These are phyloP conservation scores for Amphiprion clarkii DNA, from an alignment of 2,797 vertebrate genomes.

Conservation along the genomic window DNA sequence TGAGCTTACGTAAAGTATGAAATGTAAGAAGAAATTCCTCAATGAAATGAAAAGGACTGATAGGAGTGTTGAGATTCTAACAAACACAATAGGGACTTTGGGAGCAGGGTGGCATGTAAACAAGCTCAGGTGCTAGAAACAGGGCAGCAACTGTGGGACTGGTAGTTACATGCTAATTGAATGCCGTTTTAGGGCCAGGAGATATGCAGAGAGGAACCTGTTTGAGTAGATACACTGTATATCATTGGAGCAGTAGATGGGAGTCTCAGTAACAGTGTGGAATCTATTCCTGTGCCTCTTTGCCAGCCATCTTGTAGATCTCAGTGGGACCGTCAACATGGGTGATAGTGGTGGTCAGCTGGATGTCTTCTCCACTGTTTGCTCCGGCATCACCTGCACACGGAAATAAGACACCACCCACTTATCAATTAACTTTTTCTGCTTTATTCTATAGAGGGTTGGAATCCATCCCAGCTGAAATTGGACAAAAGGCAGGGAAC, in stretches of 20 bases:
- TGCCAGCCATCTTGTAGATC: constrained; percentile 95
- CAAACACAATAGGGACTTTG: constrained; percentile 24
- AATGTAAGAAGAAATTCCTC: constrained; percentile 38
- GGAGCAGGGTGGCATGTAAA: constrained; percentile 11
- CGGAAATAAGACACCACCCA: not conserved
- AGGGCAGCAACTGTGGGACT: constrained; percentile 18
- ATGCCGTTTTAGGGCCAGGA: not conserved
- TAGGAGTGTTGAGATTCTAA: constrained; percentile 56
- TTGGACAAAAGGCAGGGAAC: too few species aligned
- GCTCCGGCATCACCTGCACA: constrained; percentile 88
- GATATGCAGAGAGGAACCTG: constrained; percentile 17
- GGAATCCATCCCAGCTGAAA: too few species aligned
- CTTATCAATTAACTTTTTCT: not conserved
- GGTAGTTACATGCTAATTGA: constrained; percentile 45
- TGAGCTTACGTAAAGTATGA: constrained; percentile 50
- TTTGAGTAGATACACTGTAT: constrained; percentile 29
- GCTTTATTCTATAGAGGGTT: too few species aligned
- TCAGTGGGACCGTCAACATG: constrained; percentile 94
- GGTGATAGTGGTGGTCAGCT: constrained; percentile 96
- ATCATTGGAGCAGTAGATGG: constrained; percentile 41
- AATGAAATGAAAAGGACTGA: constrained; percentile 66
- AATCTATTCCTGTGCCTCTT: constrained; percentile 92
- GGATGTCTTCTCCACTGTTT: constrained; percentile 92
- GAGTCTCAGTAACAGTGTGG: constrained; percentile 10
- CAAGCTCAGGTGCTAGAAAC: constrained; percentile 28